Evolutionary conservation across 2,113 vertebrate genomes (phyloP).

Genomic region (Phalacrocorax pelagicus): DNA sequence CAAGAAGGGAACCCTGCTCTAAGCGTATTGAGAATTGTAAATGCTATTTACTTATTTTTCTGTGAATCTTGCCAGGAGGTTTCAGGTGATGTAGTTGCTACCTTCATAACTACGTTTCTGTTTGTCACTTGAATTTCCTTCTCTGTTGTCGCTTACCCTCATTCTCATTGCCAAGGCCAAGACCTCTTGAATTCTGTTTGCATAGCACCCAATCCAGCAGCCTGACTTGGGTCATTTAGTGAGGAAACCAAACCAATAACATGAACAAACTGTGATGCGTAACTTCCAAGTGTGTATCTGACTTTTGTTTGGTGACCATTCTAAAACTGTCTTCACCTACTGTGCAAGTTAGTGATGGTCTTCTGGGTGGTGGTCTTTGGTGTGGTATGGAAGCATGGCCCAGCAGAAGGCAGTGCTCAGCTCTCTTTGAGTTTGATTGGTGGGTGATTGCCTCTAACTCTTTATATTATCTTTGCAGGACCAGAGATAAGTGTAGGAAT

Average conservation of each 20-base stretch:
- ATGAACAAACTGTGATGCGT: slow-evolving; percentile 1
- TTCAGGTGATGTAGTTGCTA: not conserved
- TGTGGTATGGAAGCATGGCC: not conserved
- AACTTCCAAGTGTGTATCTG: slow-evolving; percentile 38
- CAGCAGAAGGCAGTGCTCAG: not conserved
- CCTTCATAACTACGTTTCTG: not conserved
- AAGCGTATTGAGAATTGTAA: not conserved
- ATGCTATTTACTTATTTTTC: not conserved
- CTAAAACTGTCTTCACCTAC: not conserved
- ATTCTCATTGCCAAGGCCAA: not conserved
- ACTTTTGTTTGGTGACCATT: not conserved
- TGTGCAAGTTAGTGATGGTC: not conserved
- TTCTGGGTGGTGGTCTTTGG: not conserved
- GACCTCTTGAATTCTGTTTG: not conserved
- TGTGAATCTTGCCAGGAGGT: not conserved
- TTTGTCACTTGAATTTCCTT: not conserved
- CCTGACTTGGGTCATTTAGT: not conserved
- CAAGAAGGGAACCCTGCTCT: not conserved
- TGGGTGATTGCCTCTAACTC: not conserved
- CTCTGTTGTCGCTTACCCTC: not conserved
- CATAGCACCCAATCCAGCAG: not conserved
- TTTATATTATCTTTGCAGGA: not conserved
- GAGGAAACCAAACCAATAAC: not conserved
- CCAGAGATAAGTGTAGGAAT: not conserved
- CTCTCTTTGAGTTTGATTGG: not conserved